These are phyloP conservation scores for Campoplex nolae DNA, from an alignment of 2,888 invertebrate species.

Conservation along the genomic window DNA sequence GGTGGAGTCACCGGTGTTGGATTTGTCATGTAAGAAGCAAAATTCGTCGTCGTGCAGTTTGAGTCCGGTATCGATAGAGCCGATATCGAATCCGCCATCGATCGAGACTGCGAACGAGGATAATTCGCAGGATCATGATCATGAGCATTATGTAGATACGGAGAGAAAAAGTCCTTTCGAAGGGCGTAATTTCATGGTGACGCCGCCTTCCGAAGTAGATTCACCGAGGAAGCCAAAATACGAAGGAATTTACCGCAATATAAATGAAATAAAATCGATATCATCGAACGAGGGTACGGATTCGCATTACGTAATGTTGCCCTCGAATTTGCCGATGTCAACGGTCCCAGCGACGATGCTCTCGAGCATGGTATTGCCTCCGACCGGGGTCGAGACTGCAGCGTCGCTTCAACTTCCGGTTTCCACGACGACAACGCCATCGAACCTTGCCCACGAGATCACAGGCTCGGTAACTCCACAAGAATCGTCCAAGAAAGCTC, in stretches of 20 bases:
- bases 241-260: conserved; percentile 70
- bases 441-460: conserved; percentile 56
- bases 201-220: conserved; percentile 79
- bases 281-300: conserved; percentile 1
- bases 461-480: conserved; percentile 58
- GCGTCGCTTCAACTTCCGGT: conserved; percentile 58
- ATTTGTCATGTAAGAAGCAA: conserved; percentile 78
- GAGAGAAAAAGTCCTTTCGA: conserved; percentile 74
- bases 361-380: conserved; percentile 12
- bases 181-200: conserved; percentile 75
- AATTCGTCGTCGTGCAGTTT: conserved; percentile 55
- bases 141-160: neutral
- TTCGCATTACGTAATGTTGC: conserved; percentile 62
- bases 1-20: conserved; percentile 73
- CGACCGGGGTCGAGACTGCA: conserved; percentile 34
- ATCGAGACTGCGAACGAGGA: conserved; percentile 47
- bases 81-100: conserved; percentile 60
- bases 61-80: conserved; percentile 63
- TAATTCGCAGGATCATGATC: conserved; percentile 8
- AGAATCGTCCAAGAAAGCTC: conserved; percentile 83
- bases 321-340: conserved; percentile 65
- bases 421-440: conserved; percentile 53
- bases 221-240: conserved; percentile 75
- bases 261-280: neutral
- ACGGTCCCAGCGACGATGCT: conserved; percentile 46